These are phyloP conservation scores for Acleris laterana DNA, from an alignment of 2,888 invertebrate genomes.

Conservation along the genomic window DNA sequence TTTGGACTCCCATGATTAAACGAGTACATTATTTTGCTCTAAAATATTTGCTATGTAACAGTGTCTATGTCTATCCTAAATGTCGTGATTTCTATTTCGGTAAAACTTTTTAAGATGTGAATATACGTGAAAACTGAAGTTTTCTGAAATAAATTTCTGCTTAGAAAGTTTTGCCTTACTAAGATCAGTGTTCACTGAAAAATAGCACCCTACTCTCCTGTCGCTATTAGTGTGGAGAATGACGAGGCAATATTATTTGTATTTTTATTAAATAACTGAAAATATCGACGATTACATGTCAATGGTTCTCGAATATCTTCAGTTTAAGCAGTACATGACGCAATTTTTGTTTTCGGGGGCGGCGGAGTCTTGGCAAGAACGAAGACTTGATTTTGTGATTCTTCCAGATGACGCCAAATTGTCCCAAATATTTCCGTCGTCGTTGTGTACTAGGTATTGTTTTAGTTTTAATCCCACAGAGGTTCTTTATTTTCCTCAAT, in stretches of 20 bases:
- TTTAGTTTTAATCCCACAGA: conserved; percentile 41
- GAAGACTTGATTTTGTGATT: conserved; percentile 22
- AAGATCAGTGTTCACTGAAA: conserved; percentile 67
- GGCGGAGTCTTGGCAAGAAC: conserved; percentile 37
- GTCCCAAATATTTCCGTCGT: conserved; percentile 33
- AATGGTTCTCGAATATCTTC: conserved; percentile 43
- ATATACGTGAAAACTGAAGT: conserved; percentile 31
- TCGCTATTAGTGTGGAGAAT: conserved; percentile 79
- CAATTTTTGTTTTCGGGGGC: conserved; percentile 32
- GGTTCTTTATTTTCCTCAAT: conserved; percentile 53
- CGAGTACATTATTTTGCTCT: conserved; percentile 45
- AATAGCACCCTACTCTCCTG: conserved; percentile 78
- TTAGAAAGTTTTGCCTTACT: conserved; percentile 57
- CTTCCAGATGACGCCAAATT: conserved; percentile 18
- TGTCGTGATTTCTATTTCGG: conserved; percentile 67
- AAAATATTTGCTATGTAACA: conserved; percentile 48
- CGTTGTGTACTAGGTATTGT: conserved; percentile 40
- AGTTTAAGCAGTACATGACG: conserved; percentile 52
- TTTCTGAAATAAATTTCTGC: not conserved
- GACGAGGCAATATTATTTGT: conserved; percentile 59
- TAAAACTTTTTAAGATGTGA: conserved; percentile 57
- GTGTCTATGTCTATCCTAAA: conserved; percentile 61
- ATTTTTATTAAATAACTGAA: conserved; percentile 52
- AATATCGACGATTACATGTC: conserved; percentile 39
- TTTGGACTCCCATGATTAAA: too few species aligned